Evolutionary conservation across 1,140 invertebrate species (phyloP).

Genomic region (Cataglyphis hispanica): DNA sequence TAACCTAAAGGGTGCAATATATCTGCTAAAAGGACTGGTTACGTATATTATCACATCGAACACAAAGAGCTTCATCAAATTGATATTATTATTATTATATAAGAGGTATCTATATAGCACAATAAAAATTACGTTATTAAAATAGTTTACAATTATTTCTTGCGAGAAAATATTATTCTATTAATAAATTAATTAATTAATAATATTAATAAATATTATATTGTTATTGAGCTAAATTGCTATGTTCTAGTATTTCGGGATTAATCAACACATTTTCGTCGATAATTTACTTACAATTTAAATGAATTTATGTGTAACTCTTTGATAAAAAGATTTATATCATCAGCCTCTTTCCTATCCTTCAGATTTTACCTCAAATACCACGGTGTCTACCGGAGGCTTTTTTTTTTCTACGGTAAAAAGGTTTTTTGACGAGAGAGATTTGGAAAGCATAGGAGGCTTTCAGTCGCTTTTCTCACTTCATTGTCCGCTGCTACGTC

Average conservation of each 20-base stretch:
- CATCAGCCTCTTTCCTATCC: background rate
- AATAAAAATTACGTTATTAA: background rate
- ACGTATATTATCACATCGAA: slow-evolving; percentile 6
- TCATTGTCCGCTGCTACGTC: background rate
- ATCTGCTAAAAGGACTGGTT: slow-evolving; percentile 39
- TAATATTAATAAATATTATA: too few relatives aligned
- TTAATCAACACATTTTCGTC: background rate
- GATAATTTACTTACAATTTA: background rate
- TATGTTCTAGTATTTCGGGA: too few relatives aligned
- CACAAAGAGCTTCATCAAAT: background rate
- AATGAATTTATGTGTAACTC: slow-evolving; percentile 3
- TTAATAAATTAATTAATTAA: too few relatives aligned
- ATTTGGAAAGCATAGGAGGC: slow-evolving; percentile 58
- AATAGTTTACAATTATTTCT: background rate
- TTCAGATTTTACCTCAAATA: slow-evolving; percentile 9
- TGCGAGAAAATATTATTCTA: background rate
- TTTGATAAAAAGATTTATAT: background rate
- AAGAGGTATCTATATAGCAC: background rate
- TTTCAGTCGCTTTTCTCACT: slow-evolving; percentile 53
- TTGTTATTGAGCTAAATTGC: too few relatives aligned
- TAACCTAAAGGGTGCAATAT: slow-evolving; percentile 2
- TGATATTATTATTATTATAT: background rate
- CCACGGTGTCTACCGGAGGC: background rate
- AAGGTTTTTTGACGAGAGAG: slow-evolving; percentile 64
- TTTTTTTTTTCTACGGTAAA: slow-evolving; percentile 35